A percentile compares a stretch with the other conserved stretches of the same genome.
These are phyloP conservation scores for cattle (Bos taurus) DNA, from an alignment of 2,113 vertebrate genomes.

Conservation along the genomic window DNA sequence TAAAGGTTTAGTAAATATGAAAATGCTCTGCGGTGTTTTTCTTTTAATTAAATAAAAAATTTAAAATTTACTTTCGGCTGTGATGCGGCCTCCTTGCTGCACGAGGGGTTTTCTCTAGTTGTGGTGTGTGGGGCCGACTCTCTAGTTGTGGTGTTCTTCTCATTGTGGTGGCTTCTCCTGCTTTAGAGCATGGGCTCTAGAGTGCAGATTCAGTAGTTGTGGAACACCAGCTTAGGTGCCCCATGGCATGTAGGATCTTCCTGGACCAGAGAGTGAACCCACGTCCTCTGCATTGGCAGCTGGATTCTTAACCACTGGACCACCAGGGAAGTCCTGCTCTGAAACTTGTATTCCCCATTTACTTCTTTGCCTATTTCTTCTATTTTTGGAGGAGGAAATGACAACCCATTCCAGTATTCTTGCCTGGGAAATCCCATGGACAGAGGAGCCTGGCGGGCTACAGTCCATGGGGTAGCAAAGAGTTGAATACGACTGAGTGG, in stretches of 20 bases:
- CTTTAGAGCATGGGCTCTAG: neutral
- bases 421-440: neutral
- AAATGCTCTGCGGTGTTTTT: neutral
- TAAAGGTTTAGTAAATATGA: neutral
- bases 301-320: neutral
- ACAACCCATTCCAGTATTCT: neutral
- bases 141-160: neutral
- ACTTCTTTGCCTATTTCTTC: neutral
- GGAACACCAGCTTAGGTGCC: neutral
- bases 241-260: neutral
- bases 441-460: neutral
- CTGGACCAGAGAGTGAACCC: neutral
- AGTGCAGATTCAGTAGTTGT: neutral
- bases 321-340: neutral
- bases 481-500: neutral
- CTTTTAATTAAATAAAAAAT: neutral
- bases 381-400: neutral
- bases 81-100: fast-evolving
- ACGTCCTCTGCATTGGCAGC: neutral
- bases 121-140: neutral
- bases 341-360: neutral
- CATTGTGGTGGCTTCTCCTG: neutral
- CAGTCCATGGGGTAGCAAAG: neutral
- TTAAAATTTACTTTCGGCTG: neutral
- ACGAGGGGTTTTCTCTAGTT: neutral